Percentiles rank a stretch among this genome's conserved stretches.
Evolutionary conservation across 2,797 vertebrate species (phyloP).

Genomic region (Chromis chromis): DNA sequence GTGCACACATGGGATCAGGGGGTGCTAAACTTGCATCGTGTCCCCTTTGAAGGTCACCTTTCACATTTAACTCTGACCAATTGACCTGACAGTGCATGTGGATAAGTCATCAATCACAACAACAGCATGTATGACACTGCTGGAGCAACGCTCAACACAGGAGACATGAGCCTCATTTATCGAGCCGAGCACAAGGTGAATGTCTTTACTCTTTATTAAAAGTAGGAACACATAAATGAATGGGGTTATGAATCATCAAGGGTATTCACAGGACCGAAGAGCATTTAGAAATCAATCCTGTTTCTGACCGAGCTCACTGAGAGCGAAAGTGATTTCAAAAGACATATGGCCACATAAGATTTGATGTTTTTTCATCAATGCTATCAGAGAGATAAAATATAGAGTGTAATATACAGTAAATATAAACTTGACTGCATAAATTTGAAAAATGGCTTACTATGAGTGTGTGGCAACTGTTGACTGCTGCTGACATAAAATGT

Average conservation of each 20-base stretch:
- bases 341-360: constrained; percentile 4
- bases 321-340: constrained; percentile 26
- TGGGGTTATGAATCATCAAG: constrained; percentile 30
- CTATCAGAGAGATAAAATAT: constrained; percentile 30
- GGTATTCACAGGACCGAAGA: constrained; percentile 39
- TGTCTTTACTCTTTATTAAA: constrained; percentile 50
- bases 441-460: constrained; percentile 34
- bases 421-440: constrained; percentile 4
- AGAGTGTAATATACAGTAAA: constrained; percentile 9
- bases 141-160: constrained; percentile 56
- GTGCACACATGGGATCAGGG: constrained; percentile 18
- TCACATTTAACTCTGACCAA: constrained; percentile 77
- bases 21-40: constrained; percentile 36
- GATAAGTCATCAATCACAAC: constrained; percentile 75
- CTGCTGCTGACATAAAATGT: constrained; percentile 14
- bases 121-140: constrained; percentile 59
- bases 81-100: constrained; percentile 67
- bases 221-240: constrained; percentile 35
- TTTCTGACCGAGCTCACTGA: constrained; percentile 22
- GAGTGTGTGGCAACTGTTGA: constrained; percentile 6
- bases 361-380: constrained; percentile 7
- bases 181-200: constrained; percentile 59
- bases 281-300: constrained; percentile 28
- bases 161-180: constrained; percentile 68
- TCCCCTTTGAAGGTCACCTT: constrained; percentile 73